Evolutionary conservation across 2,888 invertebrate genomes (phyloP).

Genomic region (Mallateleia sp.): DNA sequence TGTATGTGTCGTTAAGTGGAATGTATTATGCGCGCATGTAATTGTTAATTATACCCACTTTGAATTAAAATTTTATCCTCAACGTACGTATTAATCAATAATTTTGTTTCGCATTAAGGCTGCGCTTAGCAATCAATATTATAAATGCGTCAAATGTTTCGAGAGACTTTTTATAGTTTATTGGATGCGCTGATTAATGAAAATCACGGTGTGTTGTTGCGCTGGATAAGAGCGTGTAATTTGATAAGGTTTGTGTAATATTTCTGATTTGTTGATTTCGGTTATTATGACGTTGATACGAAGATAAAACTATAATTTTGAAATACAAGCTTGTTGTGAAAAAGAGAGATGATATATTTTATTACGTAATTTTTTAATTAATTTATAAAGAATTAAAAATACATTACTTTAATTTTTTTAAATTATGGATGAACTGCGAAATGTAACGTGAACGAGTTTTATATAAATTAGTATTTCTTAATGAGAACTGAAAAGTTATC

Average conservation of each 20-base stretch:
- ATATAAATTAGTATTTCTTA: too few relatives aligned
- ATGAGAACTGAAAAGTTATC: too few relatives aligned
- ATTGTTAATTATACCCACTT: conserved; percentile 58
- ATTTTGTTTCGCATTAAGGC: conserved; percentile 55
- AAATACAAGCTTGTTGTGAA: too few relatives aligned
- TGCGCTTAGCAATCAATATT: conserved; percentile 41
- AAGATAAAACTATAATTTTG: too few relatives aligned
- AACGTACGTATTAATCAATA: conserved; percentile 55
- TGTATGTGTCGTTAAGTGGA: conserved; percentile 55
- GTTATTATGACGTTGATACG: too few relatives aligned
- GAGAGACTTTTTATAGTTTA: conserved; percentile 13
- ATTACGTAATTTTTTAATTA: too few relatives aligned
- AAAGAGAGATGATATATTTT: too few relatives aligned
- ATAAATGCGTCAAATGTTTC: conserved; percentile 51
- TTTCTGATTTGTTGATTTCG: too few relatives aligned
- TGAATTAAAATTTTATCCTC: conserved; percentile 58
- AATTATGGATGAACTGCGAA: too few relatives aligned
- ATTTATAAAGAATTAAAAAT: too few relatives aligned
- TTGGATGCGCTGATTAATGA: conserved; percentile 32
- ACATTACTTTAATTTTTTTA: too few relatives aligned
- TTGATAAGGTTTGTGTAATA: neutral
- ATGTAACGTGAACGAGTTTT: too few relatives aligned
- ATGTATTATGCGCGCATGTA: conserved; percentile 49
- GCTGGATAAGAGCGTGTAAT: neutral
- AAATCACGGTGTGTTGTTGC: conserved; percentile 2